These are phyloP conservation scores for Rhinolophus sinicus DNA, from an alignment of 2,113 vertebrate species.

Conservation along the genomic window DNA sequence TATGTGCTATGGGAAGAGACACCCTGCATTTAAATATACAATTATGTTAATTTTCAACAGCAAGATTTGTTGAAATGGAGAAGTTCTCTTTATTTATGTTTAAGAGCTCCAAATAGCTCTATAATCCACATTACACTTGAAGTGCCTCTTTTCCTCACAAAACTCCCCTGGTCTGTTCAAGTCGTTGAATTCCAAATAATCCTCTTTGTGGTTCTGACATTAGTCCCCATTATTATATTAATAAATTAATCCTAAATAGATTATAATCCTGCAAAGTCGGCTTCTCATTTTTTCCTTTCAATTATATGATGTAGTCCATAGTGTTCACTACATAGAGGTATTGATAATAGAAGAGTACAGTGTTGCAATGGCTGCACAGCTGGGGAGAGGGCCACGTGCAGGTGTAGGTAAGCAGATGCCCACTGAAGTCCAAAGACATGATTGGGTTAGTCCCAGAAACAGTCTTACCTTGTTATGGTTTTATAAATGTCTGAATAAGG, in stretches of 20 bases:
- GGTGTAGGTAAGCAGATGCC: neutral
- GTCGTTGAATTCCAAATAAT: neutral
- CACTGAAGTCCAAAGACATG: neutral
- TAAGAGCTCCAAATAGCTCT: neutral
- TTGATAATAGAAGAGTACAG: neutral
- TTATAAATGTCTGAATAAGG: slow-evolving; percentile 51
- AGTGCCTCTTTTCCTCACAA: neutral
- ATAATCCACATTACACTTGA: neutral
- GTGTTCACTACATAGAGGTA: neutral
- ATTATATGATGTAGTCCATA: neutral
- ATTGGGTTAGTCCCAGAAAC: neutral
- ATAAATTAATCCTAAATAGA: slow-evolving; percentile 10
- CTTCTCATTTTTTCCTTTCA: neutral
- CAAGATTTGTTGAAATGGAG: neutral
- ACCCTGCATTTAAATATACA: neutral
- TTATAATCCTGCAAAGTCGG: neutral
- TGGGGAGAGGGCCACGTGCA: neutral
- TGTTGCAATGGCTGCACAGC: neutral
- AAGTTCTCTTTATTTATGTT: neutral
- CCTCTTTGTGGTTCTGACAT: neutral
- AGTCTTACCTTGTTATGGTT: slow-evolving; percentile 19
- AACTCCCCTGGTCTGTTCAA: neutral
- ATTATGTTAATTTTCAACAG: neutral
- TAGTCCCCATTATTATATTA: neutral
- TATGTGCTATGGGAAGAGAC: neutral